Conservation (phyloP, 1,140 invertebrate genomes). For the Eupristina koningsbergeri region DNA sequence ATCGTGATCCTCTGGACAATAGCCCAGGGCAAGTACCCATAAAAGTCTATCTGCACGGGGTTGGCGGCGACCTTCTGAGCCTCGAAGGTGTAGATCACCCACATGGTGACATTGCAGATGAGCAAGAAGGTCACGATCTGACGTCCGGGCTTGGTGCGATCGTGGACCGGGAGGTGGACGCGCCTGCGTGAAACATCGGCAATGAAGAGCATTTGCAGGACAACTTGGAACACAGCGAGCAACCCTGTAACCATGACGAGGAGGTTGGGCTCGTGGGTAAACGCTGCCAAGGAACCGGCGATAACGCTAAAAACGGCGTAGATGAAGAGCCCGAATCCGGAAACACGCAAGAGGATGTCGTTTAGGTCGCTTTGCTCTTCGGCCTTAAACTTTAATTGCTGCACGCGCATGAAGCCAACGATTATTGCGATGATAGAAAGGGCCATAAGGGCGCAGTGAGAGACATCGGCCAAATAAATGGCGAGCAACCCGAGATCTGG, state of each 20-base stretch:
- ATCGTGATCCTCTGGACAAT: constrained; percentile 94
- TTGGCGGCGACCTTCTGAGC: constrained; percentile 93
- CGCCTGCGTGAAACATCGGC: constrained; percentile 92
- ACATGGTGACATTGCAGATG: constrained; percentile 95
- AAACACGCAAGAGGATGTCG: constrained; percentile 91
- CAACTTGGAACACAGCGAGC: constrained; percentile 89
- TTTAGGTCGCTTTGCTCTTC: constrained; percentile 91
- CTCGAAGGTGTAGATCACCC: constrained; percentile 96
- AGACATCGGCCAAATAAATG: constrained; percentile 91
- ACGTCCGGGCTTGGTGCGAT: constrained; percentile 92
- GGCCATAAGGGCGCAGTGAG: constrained; percentile 89
- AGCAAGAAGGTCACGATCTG: constrained; percentile 96
- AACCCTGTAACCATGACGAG: constrained; percentile 91
- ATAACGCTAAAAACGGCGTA: constrained; percentile 95
- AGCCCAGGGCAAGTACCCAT: constrained; percentile 94
- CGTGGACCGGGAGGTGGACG: constrained; percentile 92
- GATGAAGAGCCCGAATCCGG: constrained; percentile 91
- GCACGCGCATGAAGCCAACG: constrained; percentile 88
- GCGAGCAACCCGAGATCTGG: constrained; percentile 85
- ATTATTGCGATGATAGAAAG: constrained; percentile 91
- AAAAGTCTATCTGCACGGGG: constrained; percentile 93
- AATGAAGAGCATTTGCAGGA: constrained; percentile 94
- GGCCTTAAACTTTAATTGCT: constrained; percentile 88
- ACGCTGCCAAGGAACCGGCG: constrained; percentile 86
- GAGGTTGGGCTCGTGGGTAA: constrained; percentile 88